These are phyloP conservation scores for Ceuthmochares aereus DNA, from an alignment of 2,113 vertebrate species.

Conservation along the genomic window DNA sequence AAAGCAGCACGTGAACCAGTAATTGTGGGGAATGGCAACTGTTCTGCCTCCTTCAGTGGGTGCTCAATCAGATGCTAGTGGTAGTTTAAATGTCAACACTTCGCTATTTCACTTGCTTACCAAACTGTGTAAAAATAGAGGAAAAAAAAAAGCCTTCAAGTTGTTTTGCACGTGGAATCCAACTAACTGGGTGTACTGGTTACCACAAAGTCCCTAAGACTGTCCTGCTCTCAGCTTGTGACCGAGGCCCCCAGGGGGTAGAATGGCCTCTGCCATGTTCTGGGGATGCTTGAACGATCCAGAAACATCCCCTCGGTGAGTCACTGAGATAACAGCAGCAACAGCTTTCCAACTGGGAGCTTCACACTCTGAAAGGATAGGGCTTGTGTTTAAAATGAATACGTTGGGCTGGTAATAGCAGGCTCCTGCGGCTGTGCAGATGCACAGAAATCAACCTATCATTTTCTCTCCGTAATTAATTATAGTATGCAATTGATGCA, in stretches of 20 bases:
- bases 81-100: constrained; percentile 10
- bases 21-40: neutral
- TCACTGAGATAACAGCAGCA: neutral
- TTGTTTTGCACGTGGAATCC: neutral
- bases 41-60: neutral
- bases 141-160: neutral
- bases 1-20: constrained; percentile 5
- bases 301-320: neutral
- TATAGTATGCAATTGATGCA: constrained; percentile 64
- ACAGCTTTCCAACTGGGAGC: neutral
- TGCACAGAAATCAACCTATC: constrained; percentile 56
- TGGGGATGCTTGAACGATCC: neutral
- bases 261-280: neutral
- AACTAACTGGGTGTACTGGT: neutral
- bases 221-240: neutral
- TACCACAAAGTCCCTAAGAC: neutral
- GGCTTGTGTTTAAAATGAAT: neutral
- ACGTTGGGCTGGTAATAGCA: constrained; percentile 27
- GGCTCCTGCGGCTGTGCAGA: constrained; percentile 56
- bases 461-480: constrained; percentile 68
- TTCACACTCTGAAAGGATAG: neutral
- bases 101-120: neutral
- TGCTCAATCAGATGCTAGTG: neutral
- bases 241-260: neutral
- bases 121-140: neutral